Evolutionary conservation across 2,797 vertebrate genomes (phyloP), one percentile per base, ranked within the genome.

Genomic region (Gymnothorax reevesii): DNA sequence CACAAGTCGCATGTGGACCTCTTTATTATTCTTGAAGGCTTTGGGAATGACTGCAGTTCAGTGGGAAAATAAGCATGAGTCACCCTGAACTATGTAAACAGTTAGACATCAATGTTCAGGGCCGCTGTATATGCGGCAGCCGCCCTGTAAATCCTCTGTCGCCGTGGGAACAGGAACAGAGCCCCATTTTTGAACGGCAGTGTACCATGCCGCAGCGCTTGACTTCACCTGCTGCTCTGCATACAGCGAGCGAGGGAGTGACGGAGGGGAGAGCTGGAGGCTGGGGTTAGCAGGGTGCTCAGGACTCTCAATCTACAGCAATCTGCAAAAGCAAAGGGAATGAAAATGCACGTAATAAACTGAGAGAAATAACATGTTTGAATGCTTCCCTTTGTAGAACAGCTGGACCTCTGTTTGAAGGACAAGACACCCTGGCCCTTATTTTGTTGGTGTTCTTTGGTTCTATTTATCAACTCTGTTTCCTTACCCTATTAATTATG

Each of bases 51-150:
- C 87, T 84, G 87, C 20, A 86, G 92, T 93, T 95, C 92, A 91
- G 87, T 85, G 88, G 89, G 90, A 90, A 92, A 94, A 90, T 89
- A 92, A 94, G 91, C 91, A 92, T 92, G 91, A 89, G 91, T 90
- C 87, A 89, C 88, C 80, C 85, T 89, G 89, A 91, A 92, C 91
- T 95, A 93, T 95, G 93, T 95, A 95, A 95, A 95, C 92, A 57
- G 82, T 92, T 96, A 94, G 95, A 95, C 95, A 95, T 93, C 93
- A 95, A 91, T 94, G 95, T 95, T 95, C 27, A 33, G 33, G 93
- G 93, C 92, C 92, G 92, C 92, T 96, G 94, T 95, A 96, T 96
- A 94, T 96, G 95, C 88, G 87, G 93, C 95, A 95, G 95, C 95
- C 95, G 95, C 95, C 92, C 93, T 91, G 94, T 96, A 95, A 95